phyloP scores from a whole-genome alignment of 2,113 vertebrate species.

The Bubo bubo region DNA sequence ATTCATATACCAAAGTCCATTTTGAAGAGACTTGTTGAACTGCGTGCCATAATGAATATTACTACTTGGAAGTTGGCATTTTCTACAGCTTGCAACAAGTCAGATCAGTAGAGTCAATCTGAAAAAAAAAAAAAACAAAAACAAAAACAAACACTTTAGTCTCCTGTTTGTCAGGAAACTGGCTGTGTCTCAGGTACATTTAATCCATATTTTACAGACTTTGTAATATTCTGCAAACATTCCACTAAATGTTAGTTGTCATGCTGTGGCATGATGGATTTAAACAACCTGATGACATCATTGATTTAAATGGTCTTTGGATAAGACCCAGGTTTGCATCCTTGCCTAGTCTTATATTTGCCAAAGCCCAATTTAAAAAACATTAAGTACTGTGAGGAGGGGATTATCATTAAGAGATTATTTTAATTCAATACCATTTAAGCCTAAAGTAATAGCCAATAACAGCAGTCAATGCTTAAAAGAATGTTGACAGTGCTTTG shows the following conservation, averaged over 20 bases:
- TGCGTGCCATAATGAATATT: background rate
- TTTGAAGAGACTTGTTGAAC: background rate
- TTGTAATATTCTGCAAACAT: conserved; percentile 24
- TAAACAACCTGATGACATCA: conserved; percentile 14
- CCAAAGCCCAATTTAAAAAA: conserved; percentile 70
- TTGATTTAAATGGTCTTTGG: conserved; percentile 30
- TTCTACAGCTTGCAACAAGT: background rate
- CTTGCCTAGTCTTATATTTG: background rate
- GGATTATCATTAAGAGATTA: conserved; percentile 66
- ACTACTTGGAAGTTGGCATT: background rate
- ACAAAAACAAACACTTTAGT: background rate
- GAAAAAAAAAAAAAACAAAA: background rate
- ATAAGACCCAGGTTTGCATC: background rate
- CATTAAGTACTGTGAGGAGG: conserved; percentile 50
- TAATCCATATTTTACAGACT: conserved; percentile 45
- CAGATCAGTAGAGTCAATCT: background rate
- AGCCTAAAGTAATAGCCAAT: conserved; percentile 49
- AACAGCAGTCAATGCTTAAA: background rate
- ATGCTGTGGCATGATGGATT: background rate
- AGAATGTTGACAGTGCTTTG: background rate
- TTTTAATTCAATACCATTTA: conserved; percentile 66
- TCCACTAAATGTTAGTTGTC: background rate
- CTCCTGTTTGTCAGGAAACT: background rate
- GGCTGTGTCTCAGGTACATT: background rate
- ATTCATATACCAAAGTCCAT: background rate